Evolutionary conservation across 2,888 invertebrate species (phyloP).

Genomic region (Ophion slaviceki): DNA sequence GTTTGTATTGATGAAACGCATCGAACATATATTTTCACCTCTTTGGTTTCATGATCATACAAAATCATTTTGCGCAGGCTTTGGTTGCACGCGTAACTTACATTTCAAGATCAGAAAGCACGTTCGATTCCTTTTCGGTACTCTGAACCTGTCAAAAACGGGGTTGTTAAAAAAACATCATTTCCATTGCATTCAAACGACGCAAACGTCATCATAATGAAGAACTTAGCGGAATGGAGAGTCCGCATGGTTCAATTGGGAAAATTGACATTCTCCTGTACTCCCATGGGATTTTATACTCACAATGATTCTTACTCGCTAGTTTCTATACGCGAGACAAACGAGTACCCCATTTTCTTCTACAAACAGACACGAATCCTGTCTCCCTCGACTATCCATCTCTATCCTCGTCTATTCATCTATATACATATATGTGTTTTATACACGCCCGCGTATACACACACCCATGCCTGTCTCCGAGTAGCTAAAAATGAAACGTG

Average conservation of each 20-base stretch:
- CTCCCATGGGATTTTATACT: not conserved
- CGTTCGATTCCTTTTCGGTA: not conserved
- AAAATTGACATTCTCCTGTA: not conserved
- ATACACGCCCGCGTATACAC: not conserved
- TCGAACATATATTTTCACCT: too few species aligned
- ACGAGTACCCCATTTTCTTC: conserved; percentile 38
- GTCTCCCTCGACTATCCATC: conserved; percentile 12
- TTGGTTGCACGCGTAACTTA: too few species aligned
- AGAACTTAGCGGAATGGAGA: not conserved
- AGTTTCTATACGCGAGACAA: conserved; percentile 23
- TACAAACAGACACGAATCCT: conserved; percentile 22
- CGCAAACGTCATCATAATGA: not conserved
- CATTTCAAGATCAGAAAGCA: too few species aligned
- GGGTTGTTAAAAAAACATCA: not conserved
- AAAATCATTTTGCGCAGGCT: too few species aligned
- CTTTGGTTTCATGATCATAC: too few species aligned
- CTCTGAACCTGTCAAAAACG: not conserved
- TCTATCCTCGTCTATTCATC: not conserved
- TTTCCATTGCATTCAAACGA: not conserved
- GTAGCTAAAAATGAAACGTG: conserved; percentile 43
- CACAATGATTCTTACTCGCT: conserved; percentile 13
- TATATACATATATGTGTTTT: not conserved
- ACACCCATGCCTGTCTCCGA: not conserved
- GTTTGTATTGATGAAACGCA: too few species aligned
- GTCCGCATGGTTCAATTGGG: not conserved